Evolutionary conservation across 2,113 vertebrate species (phyloP).

Genomic region (Solea solea): DNA sequence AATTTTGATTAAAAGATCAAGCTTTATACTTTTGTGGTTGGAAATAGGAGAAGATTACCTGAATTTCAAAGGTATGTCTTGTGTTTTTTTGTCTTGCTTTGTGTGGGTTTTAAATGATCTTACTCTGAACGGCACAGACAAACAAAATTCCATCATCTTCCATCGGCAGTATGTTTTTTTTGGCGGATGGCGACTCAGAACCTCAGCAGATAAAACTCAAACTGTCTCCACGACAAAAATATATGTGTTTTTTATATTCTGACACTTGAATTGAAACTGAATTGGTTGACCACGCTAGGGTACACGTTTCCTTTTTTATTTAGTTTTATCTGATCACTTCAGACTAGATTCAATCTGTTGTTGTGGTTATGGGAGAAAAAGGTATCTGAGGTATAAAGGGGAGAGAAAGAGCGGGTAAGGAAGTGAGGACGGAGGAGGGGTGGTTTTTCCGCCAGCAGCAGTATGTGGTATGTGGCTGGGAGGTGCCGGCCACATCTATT

Average conservation of each 20-base stretch:
- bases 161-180: neutral
- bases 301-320: too few relatives aligned
- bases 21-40: too few relatives aligned
- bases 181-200: conserved; percentile 3
- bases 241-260: neutral
- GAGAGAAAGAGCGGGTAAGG: conserved; percentile 5
- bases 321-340: neutral
- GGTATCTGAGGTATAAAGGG: conserved; percentile 25
- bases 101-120: neutral
- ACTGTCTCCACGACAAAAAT: conserved; percentile 12
- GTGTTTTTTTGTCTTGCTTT: neutral
- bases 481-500: conserved; percentile 66
- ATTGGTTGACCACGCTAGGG: too few relatives aligned
- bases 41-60: too few relatives aligned
- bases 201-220: conserved; percentile 28
- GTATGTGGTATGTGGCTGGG: conserved; percentile 75
- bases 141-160: conserved; percentile 15
- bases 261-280: too few relatives aligned
- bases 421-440: conserved; percentile 11
- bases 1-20: too few relatives aligned
- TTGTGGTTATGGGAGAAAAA: conserved; percentile 1
- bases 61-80: neutral
- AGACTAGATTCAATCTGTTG: conserved; percentile 7
- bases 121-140: neutral
- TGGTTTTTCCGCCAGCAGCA: conserved; percentile 51